Conservation (phyloP, 2,797 vertebrate species). For the Emys orbicularis region DNA sequence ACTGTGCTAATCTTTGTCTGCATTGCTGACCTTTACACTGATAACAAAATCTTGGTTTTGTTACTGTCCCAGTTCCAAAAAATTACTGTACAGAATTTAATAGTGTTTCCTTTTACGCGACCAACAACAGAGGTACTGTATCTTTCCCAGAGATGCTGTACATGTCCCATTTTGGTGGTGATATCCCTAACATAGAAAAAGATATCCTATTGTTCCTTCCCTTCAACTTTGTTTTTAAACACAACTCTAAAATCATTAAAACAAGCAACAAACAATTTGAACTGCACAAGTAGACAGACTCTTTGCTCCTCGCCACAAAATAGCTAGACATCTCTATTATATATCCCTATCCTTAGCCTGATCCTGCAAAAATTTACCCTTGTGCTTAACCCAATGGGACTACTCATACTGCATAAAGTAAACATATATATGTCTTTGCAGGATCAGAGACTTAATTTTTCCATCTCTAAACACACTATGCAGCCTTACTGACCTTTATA, state of each 20-base stretch:
- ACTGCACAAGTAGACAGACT: background rate
- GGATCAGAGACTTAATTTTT: accelerated
- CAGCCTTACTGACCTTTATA: background rate
- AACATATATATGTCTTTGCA: accelerated
- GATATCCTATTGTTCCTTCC: background rate
- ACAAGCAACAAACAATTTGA: accelerated
- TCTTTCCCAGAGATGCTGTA: background rate
- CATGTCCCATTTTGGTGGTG: background rate
- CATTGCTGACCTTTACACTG: background rate
- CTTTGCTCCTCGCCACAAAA: background rate
- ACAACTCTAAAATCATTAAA: background rate
- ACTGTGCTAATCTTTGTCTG: background rate
- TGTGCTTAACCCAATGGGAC: background rate
- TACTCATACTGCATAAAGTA: accelerated
- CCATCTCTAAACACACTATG: background rate
- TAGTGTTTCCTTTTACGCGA: no score
- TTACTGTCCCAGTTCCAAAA: background rate
- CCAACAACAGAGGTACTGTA: no score
- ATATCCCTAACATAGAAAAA: background rate
- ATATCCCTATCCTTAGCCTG: background rate
- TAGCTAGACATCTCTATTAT: background rate
- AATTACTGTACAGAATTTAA: no score
- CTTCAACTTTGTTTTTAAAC: background rate
- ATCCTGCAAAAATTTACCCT: accelerated
- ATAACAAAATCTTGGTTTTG: background rate